Conservation (phyloP, 2,888 invertebrate genomes). For the Anthoptus insignis region DNA sequence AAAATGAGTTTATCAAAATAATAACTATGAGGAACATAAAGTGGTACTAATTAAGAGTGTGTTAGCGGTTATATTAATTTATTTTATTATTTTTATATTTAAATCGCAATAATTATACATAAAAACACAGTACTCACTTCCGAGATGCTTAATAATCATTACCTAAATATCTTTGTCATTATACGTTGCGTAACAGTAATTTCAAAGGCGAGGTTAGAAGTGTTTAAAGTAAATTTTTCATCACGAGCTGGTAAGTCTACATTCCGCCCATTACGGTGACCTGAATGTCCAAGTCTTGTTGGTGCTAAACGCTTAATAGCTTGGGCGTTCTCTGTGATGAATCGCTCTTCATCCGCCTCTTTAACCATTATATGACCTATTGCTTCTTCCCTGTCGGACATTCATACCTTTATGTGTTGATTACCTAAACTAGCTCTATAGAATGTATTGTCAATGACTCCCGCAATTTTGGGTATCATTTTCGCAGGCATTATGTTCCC, state of each 20-base stretch:
- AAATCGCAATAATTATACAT: too few relatives aligned
- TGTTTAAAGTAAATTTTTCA: not conserved
- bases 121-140: not conserved
- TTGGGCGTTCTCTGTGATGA: constrained; percentile 32
- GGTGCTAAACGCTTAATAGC: constrained; percentile 27
- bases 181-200: not conserved
- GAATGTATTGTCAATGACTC: constrained; percentile 10
- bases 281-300: constrained; percentile 10
- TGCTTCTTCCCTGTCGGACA: constrained; percentile 35
- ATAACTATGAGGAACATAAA: too few relatives aligned
- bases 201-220: constrained; percentile 7
- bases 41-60: too few relatives aligned
- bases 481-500: too few relatives aligned
- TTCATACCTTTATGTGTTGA: constrained; percentile 29
- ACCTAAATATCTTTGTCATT: not conserved
- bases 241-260: not conserved
- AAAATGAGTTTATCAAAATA: too few relatives aligned
- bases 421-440: constrained; percentile 27
- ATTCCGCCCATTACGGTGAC: constrained; percentile 14
- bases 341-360: constrained; percentile 28
- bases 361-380: constrained; percentile 25
- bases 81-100: too few relatives aligned
- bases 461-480: too few relatives aligned
- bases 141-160: not conserved
- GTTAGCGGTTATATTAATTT: too few relatives aligned